A percentile compares a stretch with the other conserved stretches of the same genome.
phyloP scores from a whole-genome alignment of 2,888 invertebrate genomes.

The Xestia sexstrigata region DNA sequence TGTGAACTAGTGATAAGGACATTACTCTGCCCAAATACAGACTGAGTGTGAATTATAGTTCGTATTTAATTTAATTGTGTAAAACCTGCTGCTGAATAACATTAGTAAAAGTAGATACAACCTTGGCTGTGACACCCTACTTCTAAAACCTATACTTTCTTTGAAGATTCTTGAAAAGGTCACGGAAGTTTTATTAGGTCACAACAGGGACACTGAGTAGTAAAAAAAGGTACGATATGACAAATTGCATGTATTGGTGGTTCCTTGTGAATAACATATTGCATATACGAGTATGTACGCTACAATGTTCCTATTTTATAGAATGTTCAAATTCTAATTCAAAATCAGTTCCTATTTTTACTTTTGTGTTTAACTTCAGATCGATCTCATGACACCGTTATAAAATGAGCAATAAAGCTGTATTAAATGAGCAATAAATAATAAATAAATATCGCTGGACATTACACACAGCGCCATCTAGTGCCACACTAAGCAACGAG shows the following conservation, averaged over 20 bases:
- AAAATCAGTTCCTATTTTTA: slow-evolving; percentile 3
- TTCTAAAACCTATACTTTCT: slow-evolving; percentile 17
- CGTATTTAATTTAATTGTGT: too few species aligned
- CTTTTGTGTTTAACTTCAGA: not conserved
- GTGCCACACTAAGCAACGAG: too few species aligned
- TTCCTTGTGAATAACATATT: not conserved
- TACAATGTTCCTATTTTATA: too few species aligned
- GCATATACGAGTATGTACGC: not conserved
- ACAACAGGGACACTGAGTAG: not conserved
- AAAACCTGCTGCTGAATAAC: too few species aligned
- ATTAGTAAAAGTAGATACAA: not conserved
- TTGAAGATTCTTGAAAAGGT: slow-evolving; percentile 14
- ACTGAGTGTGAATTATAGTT: too few species aligned
- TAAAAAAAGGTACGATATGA: slow-evolving; percentile 9
- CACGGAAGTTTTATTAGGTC: slow-evolving; percentile 3
- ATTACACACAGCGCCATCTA: too few species aligned
- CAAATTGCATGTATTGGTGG: not conserved
- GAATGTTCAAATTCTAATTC: too few species aligned
- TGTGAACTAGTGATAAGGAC: too few species aligned
- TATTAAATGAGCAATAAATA: too few species aligned
- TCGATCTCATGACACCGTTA: not conserved
- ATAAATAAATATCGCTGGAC: too few species aligned
- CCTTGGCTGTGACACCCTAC: slow-evolving; percentile 1
- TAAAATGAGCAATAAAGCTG: too few species aligned
- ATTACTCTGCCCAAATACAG: too few species aligned